A percentile compares a stretch with the other conserved stretches of the same genome.
Evolutionary conservation across 1,140 invertebrate genomes (phyloP).

Genomic region (Pygmarrhopalites habei): DNA sequence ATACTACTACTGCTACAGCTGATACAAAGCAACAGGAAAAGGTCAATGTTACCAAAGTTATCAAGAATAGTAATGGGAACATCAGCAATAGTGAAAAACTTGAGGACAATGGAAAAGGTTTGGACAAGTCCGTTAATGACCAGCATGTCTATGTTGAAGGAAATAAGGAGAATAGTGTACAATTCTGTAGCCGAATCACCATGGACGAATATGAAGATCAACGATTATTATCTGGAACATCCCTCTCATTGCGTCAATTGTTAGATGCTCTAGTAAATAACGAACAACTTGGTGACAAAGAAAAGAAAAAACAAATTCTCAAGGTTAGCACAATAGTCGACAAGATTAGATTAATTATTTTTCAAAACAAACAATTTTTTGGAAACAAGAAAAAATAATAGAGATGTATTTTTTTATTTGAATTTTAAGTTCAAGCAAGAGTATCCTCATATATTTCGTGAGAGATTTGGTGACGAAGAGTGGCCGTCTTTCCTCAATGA

Average conservation of each 20-base stretch:
- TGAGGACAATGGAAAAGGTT: not conserved
- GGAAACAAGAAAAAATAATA: not conserved
- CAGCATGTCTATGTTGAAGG: not conserved
- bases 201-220: conserved; percentile 35
- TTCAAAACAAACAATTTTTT: no score
- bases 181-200: conserved; percentile 30
- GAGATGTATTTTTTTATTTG: not conserved
- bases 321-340: conserved; percentile 15
- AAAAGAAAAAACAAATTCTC: conserved; percentile 20
- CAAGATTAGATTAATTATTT: not conserved
- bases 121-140: no score
- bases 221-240: conserved; percentile 26
- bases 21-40: no score
- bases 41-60: not conserved
- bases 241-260: conserved; percentile 23
- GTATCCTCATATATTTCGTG: conserved; percentile 34
- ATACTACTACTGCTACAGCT: no score
- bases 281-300: conserved; percentile 21
- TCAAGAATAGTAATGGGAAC: not conserved
- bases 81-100: not conserved
- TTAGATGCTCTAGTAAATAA: conserved; percentile 14
- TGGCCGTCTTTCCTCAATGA: not conserved
- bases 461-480: conserved; percentile 19
- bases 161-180: conserved; percentile 19
- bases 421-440: conserved; percentile 25